phyloP scores from a whole-genome alignment of 2,888 invertebrate genomes.

The Idaea aversata region DNA sequence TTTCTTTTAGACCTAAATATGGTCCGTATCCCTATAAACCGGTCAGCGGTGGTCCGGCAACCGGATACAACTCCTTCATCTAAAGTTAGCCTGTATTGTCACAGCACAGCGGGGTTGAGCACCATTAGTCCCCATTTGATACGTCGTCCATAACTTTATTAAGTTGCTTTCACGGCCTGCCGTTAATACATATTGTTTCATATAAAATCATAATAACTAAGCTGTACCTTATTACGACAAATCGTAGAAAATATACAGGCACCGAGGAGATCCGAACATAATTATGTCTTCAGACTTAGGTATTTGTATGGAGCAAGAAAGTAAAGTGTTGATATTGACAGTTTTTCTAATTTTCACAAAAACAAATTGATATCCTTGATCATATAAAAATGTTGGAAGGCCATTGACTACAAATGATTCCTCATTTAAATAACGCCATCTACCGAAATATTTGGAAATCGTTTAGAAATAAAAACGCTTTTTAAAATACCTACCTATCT shows the following conservation, averaged over 20 bases:
- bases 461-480: too few species aligned
- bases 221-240: background rate
- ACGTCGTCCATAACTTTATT: background rate
- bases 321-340: too few species aligned
- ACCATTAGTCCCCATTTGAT: background rate
- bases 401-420: too few species aligned
- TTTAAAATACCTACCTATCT: background rate
- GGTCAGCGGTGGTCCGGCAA: background rate
- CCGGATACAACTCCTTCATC: background rate
- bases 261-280: background rate
- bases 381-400: too few species aligned
- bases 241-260: background rate
- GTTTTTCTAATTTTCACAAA: too few species aligned
- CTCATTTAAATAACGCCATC: too few species aligned
- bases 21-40: too few species aligned
- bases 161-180: background rate
- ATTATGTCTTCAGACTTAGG: background rate
- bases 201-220: background rate
- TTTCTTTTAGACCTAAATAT: too few species aligned
- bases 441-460: too few species aligned
- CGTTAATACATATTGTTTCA: background rate
- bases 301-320: too few species aligned
- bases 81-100: background rate
- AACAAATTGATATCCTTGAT: too few species aligned
- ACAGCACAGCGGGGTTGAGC: background rate